Conservation (phyloP, 2,797 vertebrate genomes). For the Xyrichtys novacula region DNA sequence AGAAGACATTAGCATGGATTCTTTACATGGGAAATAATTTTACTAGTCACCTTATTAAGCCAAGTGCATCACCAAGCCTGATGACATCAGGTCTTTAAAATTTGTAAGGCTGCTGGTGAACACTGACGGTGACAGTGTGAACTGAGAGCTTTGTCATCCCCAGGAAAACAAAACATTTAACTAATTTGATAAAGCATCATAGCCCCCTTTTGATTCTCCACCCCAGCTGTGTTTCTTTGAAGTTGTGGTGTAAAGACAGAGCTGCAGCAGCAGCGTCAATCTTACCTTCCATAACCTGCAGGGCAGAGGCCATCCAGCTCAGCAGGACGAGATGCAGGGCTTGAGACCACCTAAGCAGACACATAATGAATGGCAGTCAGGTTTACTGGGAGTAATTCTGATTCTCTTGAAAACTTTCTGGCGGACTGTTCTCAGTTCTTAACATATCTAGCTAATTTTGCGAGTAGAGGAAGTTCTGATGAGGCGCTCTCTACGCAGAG, state of each 20-base stretch:
- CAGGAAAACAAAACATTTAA: conserved; percentile 1
- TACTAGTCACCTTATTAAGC: no score
- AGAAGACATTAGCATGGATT: no score
- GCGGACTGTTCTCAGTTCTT: no score
- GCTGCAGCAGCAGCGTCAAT: conserved; percentile 4
- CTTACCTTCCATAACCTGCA: conserved; percentile 79
- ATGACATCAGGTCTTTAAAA: no score
- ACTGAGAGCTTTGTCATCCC: neutral
- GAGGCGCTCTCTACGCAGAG: neutral
- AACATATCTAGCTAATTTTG: no score
- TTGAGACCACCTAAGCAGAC: conserved; percentile 72
- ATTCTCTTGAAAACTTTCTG: no score
- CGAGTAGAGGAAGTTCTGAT: neutral
- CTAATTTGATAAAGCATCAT: neutral
- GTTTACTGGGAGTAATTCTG: no score
- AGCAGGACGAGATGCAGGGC: conserved; percentile 67
- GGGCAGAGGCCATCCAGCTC: conserved; percentile 63
- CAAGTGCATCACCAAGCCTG: no score
- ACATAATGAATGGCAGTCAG: neutral
- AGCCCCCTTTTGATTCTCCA: neutral
- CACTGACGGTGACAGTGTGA: no score
- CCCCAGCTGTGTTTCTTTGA: conserved; percentile 6
- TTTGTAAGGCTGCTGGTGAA: no score
- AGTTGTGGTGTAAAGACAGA: neutral
- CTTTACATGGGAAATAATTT: no score